Evolutionary conservation across 2,113 vertebrate species (phyloP).

Genomic region (Ochotona curzoniae): DNA sequence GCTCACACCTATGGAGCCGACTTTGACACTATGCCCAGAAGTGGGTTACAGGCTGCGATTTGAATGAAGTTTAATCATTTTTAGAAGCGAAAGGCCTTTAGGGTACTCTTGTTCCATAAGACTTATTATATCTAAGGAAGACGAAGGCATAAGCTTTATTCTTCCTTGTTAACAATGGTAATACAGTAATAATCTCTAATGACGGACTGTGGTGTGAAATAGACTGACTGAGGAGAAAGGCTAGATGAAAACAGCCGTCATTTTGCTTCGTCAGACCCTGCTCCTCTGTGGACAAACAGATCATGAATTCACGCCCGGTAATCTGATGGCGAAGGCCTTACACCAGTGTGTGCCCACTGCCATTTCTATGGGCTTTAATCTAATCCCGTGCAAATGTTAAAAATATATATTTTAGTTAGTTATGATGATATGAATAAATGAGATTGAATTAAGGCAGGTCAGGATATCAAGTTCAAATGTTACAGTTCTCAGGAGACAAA

Average conservation of each 20-base stretch:
- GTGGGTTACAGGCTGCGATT: conserved; percentile 78
- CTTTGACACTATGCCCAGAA: conserved; percentile 81
- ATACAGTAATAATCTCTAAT: conserved; percentile 79
- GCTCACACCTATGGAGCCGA: conserved; percentile 76
- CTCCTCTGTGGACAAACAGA: conserved; percentile 69
- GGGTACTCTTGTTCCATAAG: conserved; percentile 78
- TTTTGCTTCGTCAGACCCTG: conserved; percentile 55
- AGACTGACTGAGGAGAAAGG: conserved; percentile 62
- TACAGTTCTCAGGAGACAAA: conserved; percentile 82
- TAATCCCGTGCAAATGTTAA: conserved; percentile 84
- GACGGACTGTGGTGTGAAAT: conserved; percentile 75
- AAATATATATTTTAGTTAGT: conserved; percentile 83
- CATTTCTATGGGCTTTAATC: conserved; percentile 80
- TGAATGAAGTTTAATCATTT: conserved; percentile 81
- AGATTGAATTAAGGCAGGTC: conserved; percentile 81
- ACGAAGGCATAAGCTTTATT: conserved; percentile 70
- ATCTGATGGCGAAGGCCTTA: conserved; percentile 77
- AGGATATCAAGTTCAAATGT: conserved; percentile 86
- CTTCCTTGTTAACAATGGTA: conserved; percentile 77
- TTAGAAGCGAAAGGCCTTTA: conserved; percentile 78
- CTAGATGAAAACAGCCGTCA: conserved; percentile 77
- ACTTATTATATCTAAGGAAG: conserved; percentile 79
- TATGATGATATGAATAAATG: conserved; percentile 84
- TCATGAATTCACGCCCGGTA: conserved; percentile 72
- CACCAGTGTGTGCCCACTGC: conserved; percentile 70